A percentile compares a stretch with the other conserved stretches of the same genome.
These are phyloP conservation scores for Hydropsyche tenuis DNA, from an alignment of 1,140 invertebrate species.

Conservation along the genomic window DNA sequence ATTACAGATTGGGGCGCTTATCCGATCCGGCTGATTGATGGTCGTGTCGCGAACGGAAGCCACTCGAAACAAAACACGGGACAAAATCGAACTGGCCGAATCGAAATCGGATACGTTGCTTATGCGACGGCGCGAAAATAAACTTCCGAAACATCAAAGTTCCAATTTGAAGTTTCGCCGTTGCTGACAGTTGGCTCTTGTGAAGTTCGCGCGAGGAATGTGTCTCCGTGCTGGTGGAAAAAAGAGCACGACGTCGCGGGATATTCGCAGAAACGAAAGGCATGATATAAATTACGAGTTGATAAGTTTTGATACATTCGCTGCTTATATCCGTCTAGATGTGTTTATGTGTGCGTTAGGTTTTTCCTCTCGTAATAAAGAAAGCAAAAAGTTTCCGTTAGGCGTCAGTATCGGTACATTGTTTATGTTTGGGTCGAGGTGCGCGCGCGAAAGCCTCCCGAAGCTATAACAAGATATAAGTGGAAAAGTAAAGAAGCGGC, in stretches of 20 bases:
- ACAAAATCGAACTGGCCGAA: too few relatives aligned
- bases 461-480: slow-evolving; percentile 50
- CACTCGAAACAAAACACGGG: too few relatives aligned
- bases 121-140: too few relatives aligned
- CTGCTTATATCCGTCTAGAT: background rate
- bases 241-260: background rate
- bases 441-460: slow-evolving; percentile 40
- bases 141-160: background rate
- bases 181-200: background rate
- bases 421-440: slow-evolving; percentile 45
- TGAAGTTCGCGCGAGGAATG: slow-evolving; percentile 6
- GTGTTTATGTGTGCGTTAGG: background rate
- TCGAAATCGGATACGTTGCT: too few relatives aligned
- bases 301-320: slow-evolving; percentile 34
- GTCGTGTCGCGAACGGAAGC: too few relatives aligned
- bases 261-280: slow-evolving; percentile 22
- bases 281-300: slow-evolving; percentile 38
- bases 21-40: slow-evolving; percentile 20
- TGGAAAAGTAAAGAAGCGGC: slow-evolving; percentile 45
- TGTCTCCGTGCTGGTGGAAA: background rate
- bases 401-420: slow-evolving; percentile 39
- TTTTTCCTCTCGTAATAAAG: slow-evolving; percentile 32
- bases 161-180: slow-evolving; percentile 13
- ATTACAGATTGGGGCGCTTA: background rate
- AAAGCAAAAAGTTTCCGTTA: slow-evolving; percentile 46